A percentile compares a stretch with the other conserved stretches of the same genome.
phyloP scores from a whole-genome alignment of 2,797 vertebrate genomes.

The Ispidina picta region DNA sequence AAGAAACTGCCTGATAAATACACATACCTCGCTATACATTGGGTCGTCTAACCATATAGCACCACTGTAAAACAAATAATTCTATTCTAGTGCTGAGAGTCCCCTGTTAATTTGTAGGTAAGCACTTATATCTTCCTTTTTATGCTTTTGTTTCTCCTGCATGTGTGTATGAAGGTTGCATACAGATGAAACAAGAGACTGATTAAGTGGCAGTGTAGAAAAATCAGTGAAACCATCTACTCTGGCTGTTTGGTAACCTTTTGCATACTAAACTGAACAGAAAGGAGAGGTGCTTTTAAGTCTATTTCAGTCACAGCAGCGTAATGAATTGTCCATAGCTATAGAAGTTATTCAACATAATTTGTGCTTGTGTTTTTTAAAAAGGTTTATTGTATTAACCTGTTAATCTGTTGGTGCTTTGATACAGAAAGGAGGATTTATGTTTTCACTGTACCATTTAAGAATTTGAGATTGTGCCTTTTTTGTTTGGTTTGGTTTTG shows the following conservation, averaged over 20 bases:
- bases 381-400: background rate
- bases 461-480: constrained; percentile 13
- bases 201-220: constrained; percentile 19
- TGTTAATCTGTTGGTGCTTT: constrained; percentile 1
- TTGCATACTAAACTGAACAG: constrained; percentile 25
- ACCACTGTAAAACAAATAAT: background rate
- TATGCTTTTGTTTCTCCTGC: background rate
- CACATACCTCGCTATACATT: background rate
- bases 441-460: constrained; percentile 43
- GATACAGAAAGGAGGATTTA: constrained; percentile 38
- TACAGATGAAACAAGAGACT: constrained; percentile 36
- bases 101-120: background rate
- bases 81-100: background rate
- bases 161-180: constrained; percentile 7
- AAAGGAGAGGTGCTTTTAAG: background rate
- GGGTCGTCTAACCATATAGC: background rate
- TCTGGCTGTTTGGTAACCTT: constrained; percentile 27
- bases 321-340: constrained; percentile 17
- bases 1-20: background rate
- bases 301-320: background rate
- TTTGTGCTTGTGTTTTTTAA: background rate
- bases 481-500: background rate
- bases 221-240: constrained; percentile 25
- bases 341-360: background rate
- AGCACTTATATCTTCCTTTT: background rate